Evolutionary conservation across 2,797 vertebrate species (phyloP).

Genomic region (Parauchenoglanis punctatus): DNA sequence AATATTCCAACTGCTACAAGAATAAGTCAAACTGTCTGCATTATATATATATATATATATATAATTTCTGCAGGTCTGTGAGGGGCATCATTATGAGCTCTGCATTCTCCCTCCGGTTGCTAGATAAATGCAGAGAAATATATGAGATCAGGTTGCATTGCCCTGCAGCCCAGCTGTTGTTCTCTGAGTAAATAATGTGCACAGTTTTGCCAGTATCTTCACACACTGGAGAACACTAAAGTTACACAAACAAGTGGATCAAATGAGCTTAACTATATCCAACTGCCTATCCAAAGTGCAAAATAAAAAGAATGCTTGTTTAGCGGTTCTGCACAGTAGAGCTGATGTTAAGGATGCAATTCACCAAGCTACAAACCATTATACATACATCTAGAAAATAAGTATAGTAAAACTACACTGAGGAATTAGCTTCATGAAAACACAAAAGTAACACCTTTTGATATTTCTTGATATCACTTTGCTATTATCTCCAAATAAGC

Average conservation of each 20-base stretch:
- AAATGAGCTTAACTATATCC: background rate
- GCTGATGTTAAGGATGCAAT: background rate
- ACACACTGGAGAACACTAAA: conserved; percentile 12
- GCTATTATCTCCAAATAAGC: background rate
- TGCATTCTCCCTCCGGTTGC: background rate
- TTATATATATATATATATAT: background rate
- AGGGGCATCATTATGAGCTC: background rate
- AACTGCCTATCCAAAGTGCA: background rate
- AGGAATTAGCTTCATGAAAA: background rate
- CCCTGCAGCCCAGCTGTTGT: conserved; percentile 11
- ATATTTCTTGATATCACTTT: too few species aligned
- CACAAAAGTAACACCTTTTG: background rate
- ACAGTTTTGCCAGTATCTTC: conserved; percentile 14
- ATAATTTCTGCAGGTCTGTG: background rate
- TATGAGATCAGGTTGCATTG: background rate
- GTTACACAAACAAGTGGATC: conserved; percentile 19
- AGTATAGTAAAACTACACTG: background rate
- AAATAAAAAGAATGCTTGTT: background rate
- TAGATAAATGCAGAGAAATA: conserved; percentile 1
- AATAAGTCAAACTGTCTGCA: conserved; percentile 10
- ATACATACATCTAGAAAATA: background rate
- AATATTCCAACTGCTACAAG: background rate
- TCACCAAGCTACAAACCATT: background rate
- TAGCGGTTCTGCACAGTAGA: background rate
- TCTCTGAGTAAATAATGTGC: conserved; percentile 16